phyloP scores from a whole-genome alignment of 2,113 vertebrate species.

The Hippopotamus amphibius region DNA sequence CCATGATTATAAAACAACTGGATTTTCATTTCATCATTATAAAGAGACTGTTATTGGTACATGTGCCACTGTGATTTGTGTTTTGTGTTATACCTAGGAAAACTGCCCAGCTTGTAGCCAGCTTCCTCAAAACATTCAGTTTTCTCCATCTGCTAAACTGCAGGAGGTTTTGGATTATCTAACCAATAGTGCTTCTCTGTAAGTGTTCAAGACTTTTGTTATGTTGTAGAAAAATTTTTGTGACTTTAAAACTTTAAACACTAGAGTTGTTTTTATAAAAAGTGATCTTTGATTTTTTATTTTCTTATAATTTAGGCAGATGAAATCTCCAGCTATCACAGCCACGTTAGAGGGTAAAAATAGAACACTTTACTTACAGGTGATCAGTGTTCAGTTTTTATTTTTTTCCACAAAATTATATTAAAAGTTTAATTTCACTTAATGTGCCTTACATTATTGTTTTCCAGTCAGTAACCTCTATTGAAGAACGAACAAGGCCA shows the following conservation, averaged over 20 bases:
- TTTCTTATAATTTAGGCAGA: conserved; percentile 89
- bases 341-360: conserved; percentile 97
- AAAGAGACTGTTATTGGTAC: background rate
- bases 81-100: conserved; percentile 84
- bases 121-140: conserved; percentile 94
- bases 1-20: conserved; percentile 12
- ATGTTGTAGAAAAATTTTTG: conserved; percentile 34
- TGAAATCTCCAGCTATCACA: conserved; percentile 97
- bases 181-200: conserved; percentile 94
- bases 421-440: conserved; percentile 63
- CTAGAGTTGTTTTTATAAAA: conserved; percentile 21
- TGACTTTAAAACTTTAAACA: conserved; percentile 50
- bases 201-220: conserved; percentile 82
- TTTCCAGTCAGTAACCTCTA: conserved; percentile 92
- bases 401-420: conserved; percentile 25
- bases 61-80: conserved; percentile 38
- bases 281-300: conserved; percentile 2
- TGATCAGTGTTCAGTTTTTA: conserved; percentile 75
- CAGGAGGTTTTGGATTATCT: conserved; percentile 96
- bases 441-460: conserved; percentile 50
- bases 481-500: conserved; percentile 95
- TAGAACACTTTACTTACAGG: conserved; percentile 98
- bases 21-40: background rate
- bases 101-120: conserved; percentile 98
- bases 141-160: conserved; percentile 94